Conservation (phyloP, 1,140 invertebrate genomes). For the Dysdera silvatica region DNA sequence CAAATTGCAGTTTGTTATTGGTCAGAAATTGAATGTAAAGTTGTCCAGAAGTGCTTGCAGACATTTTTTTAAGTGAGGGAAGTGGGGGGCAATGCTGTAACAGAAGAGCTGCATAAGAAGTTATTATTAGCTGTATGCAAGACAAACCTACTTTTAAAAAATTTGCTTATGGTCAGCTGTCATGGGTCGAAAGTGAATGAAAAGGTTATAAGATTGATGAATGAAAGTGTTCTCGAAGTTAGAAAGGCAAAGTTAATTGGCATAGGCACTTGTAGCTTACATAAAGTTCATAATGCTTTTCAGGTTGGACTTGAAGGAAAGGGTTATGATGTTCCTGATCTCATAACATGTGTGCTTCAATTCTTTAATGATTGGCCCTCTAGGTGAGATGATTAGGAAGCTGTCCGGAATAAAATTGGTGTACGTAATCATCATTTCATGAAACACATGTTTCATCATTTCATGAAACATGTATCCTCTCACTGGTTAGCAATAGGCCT, state of each 20-base stretch:
- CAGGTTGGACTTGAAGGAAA: constrained; percentile 31
- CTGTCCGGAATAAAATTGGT: constrained; percentile 34
- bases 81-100: constrained; percentile 5
- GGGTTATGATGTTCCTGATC: constrained; percentile 31
- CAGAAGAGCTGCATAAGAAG: background rate
- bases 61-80: too few species aligned
- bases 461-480: constrained; percentile 34
- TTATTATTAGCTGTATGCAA: constrained; percentile 1
- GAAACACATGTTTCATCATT: constrained; percentile 26
- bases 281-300: constrained; percentile 18
- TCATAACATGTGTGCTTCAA: too few species aligned
- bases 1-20: constrained; percentile 6
- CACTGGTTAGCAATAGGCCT: constrained; percentile 33
- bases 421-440: constrained; percentile 22
- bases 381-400: too few species aligned
- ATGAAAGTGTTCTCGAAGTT: background rate
- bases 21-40: background rate
- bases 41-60: constrained; percentile 6
- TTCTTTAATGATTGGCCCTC: constrained; percentile 32
- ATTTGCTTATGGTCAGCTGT: constrained; percentile 18
- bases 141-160: constrained; percentile 1
- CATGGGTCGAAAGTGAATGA: constrained; percentile 21
- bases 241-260: constrained; percentile 8
- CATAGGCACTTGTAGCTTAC: constrained; percentile 34
- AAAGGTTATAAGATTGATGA: constrained; percentile 13